Percentiles rank a stretch among this genome's conserved stretches.
These are phyloP conservation scores for Eolophus roseicapilla DNA, from an alignment of 2,113 vertebrate species.

Conservation along the genomic window DNA sequence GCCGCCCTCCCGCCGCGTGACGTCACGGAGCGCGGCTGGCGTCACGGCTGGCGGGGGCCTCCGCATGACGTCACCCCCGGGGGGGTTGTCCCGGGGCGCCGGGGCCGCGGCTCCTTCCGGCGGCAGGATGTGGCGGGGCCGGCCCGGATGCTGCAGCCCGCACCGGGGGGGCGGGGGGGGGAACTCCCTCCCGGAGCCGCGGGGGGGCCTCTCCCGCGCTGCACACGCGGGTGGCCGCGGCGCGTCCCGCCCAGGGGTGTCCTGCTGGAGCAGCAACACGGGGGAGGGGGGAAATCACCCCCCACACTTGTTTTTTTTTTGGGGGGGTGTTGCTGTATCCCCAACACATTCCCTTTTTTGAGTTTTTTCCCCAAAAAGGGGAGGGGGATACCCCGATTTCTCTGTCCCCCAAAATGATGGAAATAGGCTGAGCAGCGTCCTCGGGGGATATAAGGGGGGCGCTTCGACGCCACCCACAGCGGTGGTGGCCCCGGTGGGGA, in stretches of 20 bases:
- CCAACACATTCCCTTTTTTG: not conserved
- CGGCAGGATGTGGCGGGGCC: constrained; percentile 34
- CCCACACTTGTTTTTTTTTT: not conserved
- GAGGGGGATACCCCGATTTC: not conserved
- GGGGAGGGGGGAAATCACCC: not conserved
- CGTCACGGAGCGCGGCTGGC: not conserved
- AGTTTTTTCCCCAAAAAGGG: not conserved
- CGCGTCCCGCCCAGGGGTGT: not conserved
- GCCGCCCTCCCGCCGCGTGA: not conserved
- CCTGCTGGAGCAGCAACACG: not conserved
- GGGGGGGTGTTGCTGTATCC: not conserved
- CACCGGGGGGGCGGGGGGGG: constrained; percentile 54
- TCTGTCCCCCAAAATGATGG: too few relatives aligned
- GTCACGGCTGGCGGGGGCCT: constrained; percentile 18
- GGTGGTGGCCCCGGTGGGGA: not conserved
- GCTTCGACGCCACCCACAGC: not conserved
- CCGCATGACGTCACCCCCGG: not conserved
- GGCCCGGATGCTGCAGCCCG: constrained; percentile 54
- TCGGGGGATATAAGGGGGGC: not conserved
- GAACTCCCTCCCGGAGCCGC: constrained; percentile 32
- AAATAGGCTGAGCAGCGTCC: not conserved
- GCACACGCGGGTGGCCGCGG: not conserved
- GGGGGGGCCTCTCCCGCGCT: not conserved
- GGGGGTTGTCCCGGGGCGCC: not conserved
- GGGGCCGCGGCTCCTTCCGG: constrained; percentile 31